A percentile compares a stretch with the other conserved stretches of the same genome.
Evolutionary conservation across 37 sponge, comb jelly and placozoan species (phyloP).

Genomic region (Cliona cf. orientalis): DNA sequence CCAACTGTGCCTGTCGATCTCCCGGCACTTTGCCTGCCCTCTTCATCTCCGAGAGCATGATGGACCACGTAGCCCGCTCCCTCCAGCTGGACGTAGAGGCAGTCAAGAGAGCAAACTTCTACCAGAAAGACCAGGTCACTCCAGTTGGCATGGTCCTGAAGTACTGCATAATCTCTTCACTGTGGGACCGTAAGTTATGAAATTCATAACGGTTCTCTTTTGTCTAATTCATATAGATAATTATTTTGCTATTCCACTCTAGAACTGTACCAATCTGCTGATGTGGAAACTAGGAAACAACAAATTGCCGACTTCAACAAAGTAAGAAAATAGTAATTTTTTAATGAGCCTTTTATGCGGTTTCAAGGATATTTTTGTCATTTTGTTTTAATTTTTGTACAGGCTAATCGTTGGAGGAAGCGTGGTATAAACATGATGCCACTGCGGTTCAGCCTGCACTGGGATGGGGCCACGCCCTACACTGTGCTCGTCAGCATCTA

Average conservation of each 20-base stretch:
- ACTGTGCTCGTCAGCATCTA: constrained; percentile 70
- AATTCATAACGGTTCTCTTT: background rate
- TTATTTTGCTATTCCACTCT: background rate
- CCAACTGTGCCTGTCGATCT: too few species aligned
- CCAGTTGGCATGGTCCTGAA: constrained; percentile 53
- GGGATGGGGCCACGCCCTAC: constrained; percentile 41
- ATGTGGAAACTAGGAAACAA: constrained; percentile 43
- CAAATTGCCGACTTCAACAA: constrained; percentile 51
- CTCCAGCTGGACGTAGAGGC: constrained; percentile 49
- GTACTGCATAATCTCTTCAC: constrained; percentile 70
- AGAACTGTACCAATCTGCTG: constrained; percentile 73
- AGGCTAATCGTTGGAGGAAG: constrained; percentile 84
- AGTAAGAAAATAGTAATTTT: too few species aligned
- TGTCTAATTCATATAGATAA: background rate
- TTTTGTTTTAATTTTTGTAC: too few species aligned
- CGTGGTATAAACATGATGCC: constrained; percentile 63
- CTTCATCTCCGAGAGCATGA: constrained; percentile 79
- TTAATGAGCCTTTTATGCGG: background rate
- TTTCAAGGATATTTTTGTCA: too few species aligned
- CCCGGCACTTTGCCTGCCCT: constrained; percentile 68
- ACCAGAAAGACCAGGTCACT: constrained; percentile 66
- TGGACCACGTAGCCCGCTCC: constrained; percentile 76
- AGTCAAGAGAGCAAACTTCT: constrained; percentile 67
- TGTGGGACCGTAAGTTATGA: constrained; percentile 72
- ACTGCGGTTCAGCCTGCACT: constrained; percentile 46